Evolutionary conservation across 2,113 vertebrate species (phyloP).

Genomic region (Triplophysa rosa): DNA sequence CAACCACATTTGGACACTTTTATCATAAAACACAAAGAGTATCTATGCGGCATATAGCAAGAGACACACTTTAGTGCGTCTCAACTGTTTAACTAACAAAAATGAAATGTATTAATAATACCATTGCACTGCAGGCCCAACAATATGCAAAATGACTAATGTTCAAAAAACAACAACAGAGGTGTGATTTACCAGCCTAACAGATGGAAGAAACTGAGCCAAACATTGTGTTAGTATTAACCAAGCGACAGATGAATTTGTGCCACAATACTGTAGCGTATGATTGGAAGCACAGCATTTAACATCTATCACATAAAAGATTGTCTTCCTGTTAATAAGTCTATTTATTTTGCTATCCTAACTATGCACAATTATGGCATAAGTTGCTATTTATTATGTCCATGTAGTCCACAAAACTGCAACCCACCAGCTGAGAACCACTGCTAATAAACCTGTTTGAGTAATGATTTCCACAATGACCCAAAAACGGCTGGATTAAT

Average conservation of each 20-base stretch:
- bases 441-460: not conserved
- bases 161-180: not conserved
- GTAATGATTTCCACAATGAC: not conserved
- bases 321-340: not conserved
- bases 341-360: not conserved
- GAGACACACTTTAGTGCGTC: not conserved
- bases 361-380: not conserved
- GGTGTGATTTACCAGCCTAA: not conserved
- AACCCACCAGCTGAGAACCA: not conserved
- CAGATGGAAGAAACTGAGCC: not conserved
- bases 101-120: not conserved
- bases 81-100: not conserved
- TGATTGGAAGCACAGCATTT: not conserved
- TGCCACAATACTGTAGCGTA: not conserved
- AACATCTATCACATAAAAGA: not conserved
- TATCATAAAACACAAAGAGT: too few relatives aligned
- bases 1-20: not conserved
- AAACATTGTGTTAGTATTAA: not conserved
- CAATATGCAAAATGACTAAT: not conserved
- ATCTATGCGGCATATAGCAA: not conserved
- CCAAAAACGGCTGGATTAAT: not conserved
- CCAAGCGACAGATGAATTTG: not conserved
- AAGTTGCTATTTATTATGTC: not conserved
- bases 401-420: not conserved
- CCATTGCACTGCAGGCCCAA: not conserved